phyloP scores from a whole-genome alignment of 2,888 invertebrate genomes.

The Kuschelorhynchus macadamiae region DNA sequence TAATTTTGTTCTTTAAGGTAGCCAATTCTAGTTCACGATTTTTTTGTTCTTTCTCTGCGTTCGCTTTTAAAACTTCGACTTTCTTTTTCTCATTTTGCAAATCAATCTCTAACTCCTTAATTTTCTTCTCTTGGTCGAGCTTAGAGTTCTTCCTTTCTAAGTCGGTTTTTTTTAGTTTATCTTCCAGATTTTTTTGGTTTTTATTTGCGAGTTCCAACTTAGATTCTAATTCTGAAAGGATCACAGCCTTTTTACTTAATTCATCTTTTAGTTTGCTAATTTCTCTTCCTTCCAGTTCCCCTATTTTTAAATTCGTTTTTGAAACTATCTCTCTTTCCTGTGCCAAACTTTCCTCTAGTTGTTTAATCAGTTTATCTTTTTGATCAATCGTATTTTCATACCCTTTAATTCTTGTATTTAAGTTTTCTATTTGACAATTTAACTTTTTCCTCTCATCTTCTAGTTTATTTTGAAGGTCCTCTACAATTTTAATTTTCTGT shows the following conservation, averaged over 20 bases:
- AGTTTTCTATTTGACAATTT: slow-evolving; percentile 70
- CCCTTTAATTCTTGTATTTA: slow-evolving; percentile 74
- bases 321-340: slow-evolving; percentile 69
- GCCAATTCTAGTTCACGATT: slow-evolving; percentile 85
- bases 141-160: slow-evolving; percentile 75
- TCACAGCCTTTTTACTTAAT: slow-evolving; percentile 59
- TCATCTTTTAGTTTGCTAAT: slow-evolving; percentile 63
- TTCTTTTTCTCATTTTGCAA: slow-evolving; percentile 77
- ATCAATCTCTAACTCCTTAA: slow-evolving; percentile 63
- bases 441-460: slow-evolving; percentile 71
- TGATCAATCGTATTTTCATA: slow-evolving; percentile 74
- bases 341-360: slow-evolving; percentile 72
- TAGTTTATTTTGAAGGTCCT: slow-evolving; percentile 70
- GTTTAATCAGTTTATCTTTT: slow-evolving; percentile 75
- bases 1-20: slow-evolving; percentile 81
- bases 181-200: slow-evolving; percentile 62
- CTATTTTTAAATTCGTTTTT: slow-evolving; percentile 61
- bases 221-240: slow-evolving; percentile 61
- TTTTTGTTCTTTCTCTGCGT: slow-evolving; percentile 82
- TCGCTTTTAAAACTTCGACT: slow-evolving; percentile 76
- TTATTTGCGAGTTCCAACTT: slow-evolving; percentile 63
- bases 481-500: slow-evolving; percentile 60
- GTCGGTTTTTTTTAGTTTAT: slow-evolving; percentile 76
- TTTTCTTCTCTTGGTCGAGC: slow-evolving; percentile 76
- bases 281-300: slow-evolving; percentile 59